Evolutionary conservation across 2,888 invertebrate species (phyloP).

Genomic region (Heterodera filipjevi): DNA sequence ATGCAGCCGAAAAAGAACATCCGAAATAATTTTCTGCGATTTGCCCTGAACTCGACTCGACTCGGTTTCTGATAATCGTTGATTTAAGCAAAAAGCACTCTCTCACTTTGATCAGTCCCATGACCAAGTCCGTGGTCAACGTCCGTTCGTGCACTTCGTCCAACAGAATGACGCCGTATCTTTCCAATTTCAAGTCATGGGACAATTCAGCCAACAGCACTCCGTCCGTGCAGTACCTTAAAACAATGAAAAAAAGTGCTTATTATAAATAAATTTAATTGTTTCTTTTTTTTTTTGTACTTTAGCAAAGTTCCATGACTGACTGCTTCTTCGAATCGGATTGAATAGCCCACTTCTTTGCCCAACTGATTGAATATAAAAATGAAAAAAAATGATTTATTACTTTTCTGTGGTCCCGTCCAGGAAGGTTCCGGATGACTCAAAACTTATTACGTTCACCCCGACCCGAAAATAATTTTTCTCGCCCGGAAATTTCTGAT

Average conservation of each 20-base stretch:
- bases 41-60: too few species aligned
- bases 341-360: constrained; percentile 90
- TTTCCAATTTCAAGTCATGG: constrained; percentile 96
- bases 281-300: constrained; percentile 70
- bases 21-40: neutral
- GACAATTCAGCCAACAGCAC: constrained; percentile 98
- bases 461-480: too few species aligned
- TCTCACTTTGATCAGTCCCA: constrained; percentile 78
- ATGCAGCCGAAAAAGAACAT: too few species aligned
- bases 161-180: constrained; percentile 89
- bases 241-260: too few species aligned
- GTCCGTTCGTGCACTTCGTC: constrained; percentile 99
- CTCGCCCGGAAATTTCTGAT: too few species aligned
- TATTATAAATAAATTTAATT: neutral
- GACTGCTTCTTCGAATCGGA: constrained; percentile 98
- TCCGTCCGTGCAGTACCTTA: constrained; percentile 87
- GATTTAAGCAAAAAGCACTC: neutral
- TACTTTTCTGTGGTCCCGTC: too few species aligned
- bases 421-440: too few species aligned
- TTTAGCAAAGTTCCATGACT: constrained; percentile 90
- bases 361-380: constrained; percentile 70
- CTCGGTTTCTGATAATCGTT: too few species aligned
- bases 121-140: constrained; percentile 93
- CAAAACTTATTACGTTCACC: too few species aligned
- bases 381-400: neutral